Base-by-base conservation (phyloP, 2,797 vertebrate genomes). In the Bothrops alternatus region DNA sequence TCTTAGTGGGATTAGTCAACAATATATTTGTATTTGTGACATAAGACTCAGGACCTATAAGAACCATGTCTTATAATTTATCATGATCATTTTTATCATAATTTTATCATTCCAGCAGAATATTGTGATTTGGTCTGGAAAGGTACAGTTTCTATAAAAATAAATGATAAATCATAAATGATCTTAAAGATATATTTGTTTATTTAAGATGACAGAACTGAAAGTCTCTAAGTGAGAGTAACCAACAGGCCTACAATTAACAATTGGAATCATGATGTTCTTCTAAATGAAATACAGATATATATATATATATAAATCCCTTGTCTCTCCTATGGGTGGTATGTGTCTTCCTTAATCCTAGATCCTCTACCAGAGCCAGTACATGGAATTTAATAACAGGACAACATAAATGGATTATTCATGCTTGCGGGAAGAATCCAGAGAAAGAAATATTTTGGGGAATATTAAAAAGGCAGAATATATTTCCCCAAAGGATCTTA, bases 151-250 rank as follows among this genome's bases (percentile, higher is more conserved):
- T 0, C 0, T 3, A 2, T 37, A 20, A 32, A 37, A 1, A 37
- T 2, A 0, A 25, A 65, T 65, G 56, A 13, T 0, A 55, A 63
- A 37, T 60, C 28, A 89, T 7, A 55, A 63, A 37, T 60, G n/a
- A 89, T 7, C 37, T 2, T 20, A 2, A 0, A 0, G 3, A 13
- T 26, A 0, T 14, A 3, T 11, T 61, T 65, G 60, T 88, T 3
- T 28, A 60, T 25, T 57, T 78, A 88, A 89, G 28, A 53, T 32
- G 55, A 20, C 42, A 85, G 18, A 58, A 88, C 4, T 12, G 20
- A 57, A 5, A 42, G 58, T 8, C 16, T 47, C 23, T 53, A 23
- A 56, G 42, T 16, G 56, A 4, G 0, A 13, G 85, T 92, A 56
- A 55, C 28, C 8, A 3, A 26, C 57, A 90, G 65, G 18, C 32